Base-by-base conservation (phyloP, 1,140 invertebrate genomes). In the Heliconius nattereri region DNA sequence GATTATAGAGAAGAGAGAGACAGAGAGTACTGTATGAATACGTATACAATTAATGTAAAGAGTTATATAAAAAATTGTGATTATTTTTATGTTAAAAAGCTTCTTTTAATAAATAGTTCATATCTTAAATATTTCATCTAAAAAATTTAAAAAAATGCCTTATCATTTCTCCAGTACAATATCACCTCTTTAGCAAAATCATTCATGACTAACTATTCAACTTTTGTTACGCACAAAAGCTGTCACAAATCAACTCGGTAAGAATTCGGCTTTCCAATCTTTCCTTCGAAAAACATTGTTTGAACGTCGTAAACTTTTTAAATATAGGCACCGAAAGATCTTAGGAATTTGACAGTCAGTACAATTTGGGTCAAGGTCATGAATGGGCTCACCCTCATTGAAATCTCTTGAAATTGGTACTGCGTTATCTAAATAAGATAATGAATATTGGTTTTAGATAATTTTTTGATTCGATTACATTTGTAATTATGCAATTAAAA, bases 241-340 rank as follows among this genome's bases (percentile, higher is more conserved):
- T 66, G 23, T 26, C 23, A 66, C 60, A 26, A 66, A 66, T 66
- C 60, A 66, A 66, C 8, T 66, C 60, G 5, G 60, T 16, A 66
- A 66, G 60, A 66, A 66, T 66, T 66, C 23, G 23, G 60, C 29
- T 66, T 66, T 11, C 60, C 23, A 66, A 66, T 66, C 23, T 66
- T 26, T 5, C 26, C 26, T 66, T 16, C 9, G 23, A 29, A 2
- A 66, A 66, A 26, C 23, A 26, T 13, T 66, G 60, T 66, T 66
- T 26, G n/a, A 13, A 66, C n/a, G 60, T 66, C 60, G 60, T 66
- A 66, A 66, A 66, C 60, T 13, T 66, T 66, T 16, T 66, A 66
- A 66, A 66, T 66, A 66, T 66, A 66, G 40, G 40, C 1, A 26
- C 20, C 3, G 11, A 66, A 16, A 26, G 29, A 66, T 66, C 7